A percentile compares a stretch with the other conserved stretches of the same genome.
These are phyloP conservation scores for Mungos mungo DNA, from an alignment of 2,113 vertebrate species.

Conservation along the genomic window DNA sequence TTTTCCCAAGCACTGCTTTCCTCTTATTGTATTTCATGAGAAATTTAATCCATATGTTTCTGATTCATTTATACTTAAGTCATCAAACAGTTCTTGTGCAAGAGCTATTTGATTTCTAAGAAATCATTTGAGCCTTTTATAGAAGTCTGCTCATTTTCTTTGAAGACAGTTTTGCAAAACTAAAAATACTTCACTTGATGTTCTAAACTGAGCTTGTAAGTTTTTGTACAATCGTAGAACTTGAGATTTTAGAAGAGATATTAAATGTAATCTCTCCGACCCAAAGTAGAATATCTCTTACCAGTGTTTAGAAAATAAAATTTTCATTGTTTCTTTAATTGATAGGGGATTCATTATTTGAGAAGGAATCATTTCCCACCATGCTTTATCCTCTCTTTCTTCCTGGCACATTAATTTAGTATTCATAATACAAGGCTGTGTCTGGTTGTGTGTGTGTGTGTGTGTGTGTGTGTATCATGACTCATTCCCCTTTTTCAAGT, in stretches of 20 bases:
- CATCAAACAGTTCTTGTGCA: conserved; percentile 73
- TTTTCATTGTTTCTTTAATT: not conserved
- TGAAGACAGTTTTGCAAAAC: conserved; percentile 65
- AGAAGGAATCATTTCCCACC: not conserved
- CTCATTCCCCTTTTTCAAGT: not conserved
- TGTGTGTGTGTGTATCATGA: not conserved
- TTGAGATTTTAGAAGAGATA: conserved; percentile 12
- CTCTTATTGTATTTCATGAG: conserved; percentile 65
- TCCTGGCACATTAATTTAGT: not conserved
- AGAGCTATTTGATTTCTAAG: conserved; percentile 74
- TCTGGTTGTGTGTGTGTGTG: not conserved
- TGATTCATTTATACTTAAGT: conserved; percentile 70
- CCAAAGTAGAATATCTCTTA: not conserved
- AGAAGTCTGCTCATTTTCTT: conserved; percentile 64
- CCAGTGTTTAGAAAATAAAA: not conserved
- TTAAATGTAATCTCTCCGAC: not conserved
- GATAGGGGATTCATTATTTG: not conserved
- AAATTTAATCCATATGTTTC: conserved; percentile 75
- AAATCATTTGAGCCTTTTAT: conserved; percentile 68
- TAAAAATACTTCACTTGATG: conserved; percentile 47
- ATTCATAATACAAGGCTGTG: not conserved
- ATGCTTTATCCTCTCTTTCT: not conserved
- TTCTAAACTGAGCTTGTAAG: conserved; percentile 43
- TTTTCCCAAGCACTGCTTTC: conserved; percentile 38
- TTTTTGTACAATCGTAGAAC: conserved; percentile 9